Evolutionary conservation across 2,113 vertebrate species (phyloP).

Genomic region (Astur gentilis): DNA sequence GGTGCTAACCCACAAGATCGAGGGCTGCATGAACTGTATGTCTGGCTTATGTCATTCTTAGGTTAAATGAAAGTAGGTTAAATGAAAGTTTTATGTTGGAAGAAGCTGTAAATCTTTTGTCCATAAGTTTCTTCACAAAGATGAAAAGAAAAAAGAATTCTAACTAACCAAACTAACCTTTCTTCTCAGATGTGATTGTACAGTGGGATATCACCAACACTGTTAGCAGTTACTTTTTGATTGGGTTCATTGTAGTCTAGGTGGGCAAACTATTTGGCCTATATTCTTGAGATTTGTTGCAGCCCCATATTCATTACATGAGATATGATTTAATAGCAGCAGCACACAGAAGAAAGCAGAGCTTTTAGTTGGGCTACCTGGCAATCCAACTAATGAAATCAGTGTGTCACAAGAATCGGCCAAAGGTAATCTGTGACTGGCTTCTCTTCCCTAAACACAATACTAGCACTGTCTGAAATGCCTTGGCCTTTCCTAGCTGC

Average conservation of each 20-base stretch:
- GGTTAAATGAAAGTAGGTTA: background rate
- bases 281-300: background rate
- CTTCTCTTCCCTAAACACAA: background rate
- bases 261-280: background rate
- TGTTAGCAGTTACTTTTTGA: background rate
- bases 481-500: background rate
- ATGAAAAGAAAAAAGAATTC: background rate
- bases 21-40: background rate
- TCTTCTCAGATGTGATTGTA: background rate
- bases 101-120: background rate
- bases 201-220: fast-evolving
- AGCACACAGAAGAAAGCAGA: background rate
- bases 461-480: background rate
- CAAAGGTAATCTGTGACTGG: background rate
- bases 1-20: fast-evolving
- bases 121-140: background rate
- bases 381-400: background rate
- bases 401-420: background rate
- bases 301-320: background rate
- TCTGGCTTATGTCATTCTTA: background rate
- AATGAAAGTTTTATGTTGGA: background rate
- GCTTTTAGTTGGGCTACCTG: background rate
- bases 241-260: background rate
- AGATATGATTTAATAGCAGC: background rate
- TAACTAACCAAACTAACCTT: background rate